Percentiles rank a stretch among this genome's conserved stretches.
Conservation (phyloP, 2,888 invertebrate genomes). For the Chirona hameri region DNA sequence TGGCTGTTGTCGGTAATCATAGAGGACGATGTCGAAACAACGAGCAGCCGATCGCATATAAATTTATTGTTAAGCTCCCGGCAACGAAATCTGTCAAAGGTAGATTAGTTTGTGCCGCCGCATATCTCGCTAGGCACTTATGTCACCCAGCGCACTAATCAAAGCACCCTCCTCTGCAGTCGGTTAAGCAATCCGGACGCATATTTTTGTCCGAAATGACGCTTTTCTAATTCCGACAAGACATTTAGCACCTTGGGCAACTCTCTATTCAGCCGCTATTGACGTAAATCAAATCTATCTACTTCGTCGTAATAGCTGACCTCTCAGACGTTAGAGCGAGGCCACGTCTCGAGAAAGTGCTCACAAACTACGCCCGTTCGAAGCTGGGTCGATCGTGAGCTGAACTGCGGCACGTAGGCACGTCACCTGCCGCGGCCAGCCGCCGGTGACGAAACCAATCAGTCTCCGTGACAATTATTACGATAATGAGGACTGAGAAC, state of each 20-base stretch:
- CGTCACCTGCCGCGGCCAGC: neutral
- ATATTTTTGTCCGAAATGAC: neutral
- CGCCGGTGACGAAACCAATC: neutral
- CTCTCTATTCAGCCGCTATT: neutral
- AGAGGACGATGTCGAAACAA: too few relatives aligned
- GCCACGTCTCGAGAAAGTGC: neutral
- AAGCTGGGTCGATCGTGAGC: neutral
- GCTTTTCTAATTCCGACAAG: neutral
- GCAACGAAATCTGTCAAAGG: too few relatives aligned
- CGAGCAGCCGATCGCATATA: too few relatives aligned
- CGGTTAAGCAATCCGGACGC: neutral
- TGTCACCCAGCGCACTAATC: too few relatives aligned
- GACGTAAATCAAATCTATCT: too few relatives aligned
- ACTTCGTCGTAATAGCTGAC: neutral
- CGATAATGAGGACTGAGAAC: too few relatives aligned
- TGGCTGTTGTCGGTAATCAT: too few relatives aligned
- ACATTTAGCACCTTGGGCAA: neutral
- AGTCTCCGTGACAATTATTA: neutral
- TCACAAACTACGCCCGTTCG: neutral
- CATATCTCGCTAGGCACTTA: too few relatives aligned
- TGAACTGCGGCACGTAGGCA: neutral
- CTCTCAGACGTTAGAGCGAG: neutral
- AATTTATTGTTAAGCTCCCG: too few relatives aligned
- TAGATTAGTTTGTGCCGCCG: too few relatives aligned
- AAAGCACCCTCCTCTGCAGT: too few relatives aligned